These are phyloP conservation scores for Pristionchus arcanus DNA, from an alignment of 2,888 invertebrate species.

Conservation along the genomic window DNA sequence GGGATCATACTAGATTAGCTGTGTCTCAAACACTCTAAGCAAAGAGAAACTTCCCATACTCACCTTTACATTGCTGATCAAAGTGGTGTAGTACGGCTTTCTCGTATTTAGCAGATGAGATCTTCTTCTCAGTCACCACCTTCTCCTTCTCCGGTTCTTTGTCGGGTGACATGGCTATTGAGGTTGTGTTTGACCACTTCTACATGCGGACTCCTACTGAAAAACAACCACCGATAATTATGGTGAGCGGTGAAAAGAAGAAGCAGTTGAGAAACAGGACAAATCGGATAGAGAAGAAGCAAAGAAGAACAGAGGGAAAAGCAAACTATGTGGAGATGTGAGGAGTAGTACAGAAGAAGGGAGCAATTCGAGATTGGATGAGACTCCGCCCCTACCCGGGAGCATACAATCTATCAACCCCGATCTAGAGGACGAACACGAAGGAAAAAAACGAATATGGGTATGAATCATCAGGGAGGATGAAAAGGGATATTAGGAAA, in stretches of 20 bases:
- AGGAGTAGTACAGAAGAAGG: constrained; percentile 22
- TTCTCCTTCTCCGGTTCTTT: constrained; percentile 45
- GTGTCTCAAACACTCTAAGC: constrained; percentile 30
- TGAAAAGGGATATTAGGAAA: neutral
- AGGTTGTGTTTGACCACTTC: constrained; percentile 38
- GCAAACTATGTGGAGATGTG: neutral
- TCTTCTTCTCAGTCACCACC: constrained; percentile 56
- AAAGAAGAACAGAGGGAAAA: neutral
- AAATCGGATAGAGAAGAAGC: constrained; percentile 6
- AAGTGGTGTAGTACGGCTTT: constrained; percentile 64
- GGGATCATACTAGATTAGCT: constrained; percentile 40
- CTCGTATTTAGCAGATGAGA: constrained; percentile 62
- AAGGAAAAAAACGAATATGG: constrained; percentile 24
- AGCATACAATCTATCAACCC: constrained; percentile 35
- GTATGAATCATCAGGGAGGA: constrained; percentile 12
- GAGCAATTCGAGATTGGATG: neutral
- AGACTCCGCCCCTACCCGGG: constrained; percentile 28
- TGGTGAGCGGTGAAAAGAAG: neutral
- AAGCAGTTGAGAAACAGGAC: constrained; percentile 6
- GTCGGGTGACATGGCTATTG: constrained; percentile 48
- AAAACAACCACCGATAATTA: constrained; percentile 37
- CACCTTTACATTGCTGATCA: constrained; percentile 64
- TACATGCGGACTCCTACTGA: constrained; percentile 45
- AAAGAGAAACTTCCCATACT: constrained; percentile 28
- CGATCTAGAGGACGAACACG: constrained; percentile 26